Evolutionary conservation across 2,888 invertebrate species (phyloP), one percentile per base, ranked within the genome.

Genomic region (Apodemia zela): DNA sequence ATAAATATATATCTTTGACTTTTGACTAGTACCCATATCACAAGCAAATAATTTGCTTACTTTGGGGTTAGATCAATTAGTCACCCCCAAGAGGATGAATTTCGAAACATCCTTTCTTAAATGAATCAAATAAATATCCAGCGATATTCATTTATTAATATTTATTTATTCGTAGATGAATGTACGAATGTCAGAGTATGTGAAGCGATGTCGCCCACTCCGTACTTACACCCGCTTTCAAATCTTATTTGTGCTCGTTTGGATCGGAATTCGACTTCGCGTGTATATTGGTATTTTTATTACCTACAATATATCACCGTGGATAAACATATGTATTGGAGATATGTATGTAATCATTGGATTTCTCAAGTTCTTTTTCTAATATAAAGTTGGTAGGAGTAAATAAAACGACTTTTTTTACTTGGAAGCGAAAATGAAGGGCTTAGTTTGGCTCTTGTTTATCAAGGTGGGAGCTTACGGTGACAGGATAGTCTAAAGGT

Each of bases 181-280:
- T 62, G 57, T 70, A 49, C 49, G 1, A 66, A 3, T 64, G 67
- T 63, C 68, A 61, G 35, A 35, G 35, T 11, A 35, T 60, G 62
- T 42, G 42, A 61, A 61, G 61, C 64, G 65, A 60, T 67, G 63
- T 66, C 69, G 65, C 70, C 69, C 73, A 73, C 72, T 73, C 59
- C 49, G 47, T 49, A 61, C 35, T 49, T 61, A 61, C 61, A 61
- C 49, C 49, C 61, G 29, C 49, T 70, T 74, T 78, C 63, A 86
- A 87, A 87, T 86, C 85, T 79, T 83, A 85, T 87, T 87, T 85
- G 80, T 75, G 77, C 77, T 76, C 78, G 75, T 75, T 75, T 69
- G 75, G 71, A 76, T 71, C 71, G 78, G 77, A 80, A 84, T 84
- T 80, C 81, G 78, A 13, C 51, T 79, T 77, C 76, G 75, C 72